These are phyloP conservation scores for Tridacna gigas DNA, from an alignment of 2,888 invertebrate genomes.

Conservation along the genomic window DNA sequence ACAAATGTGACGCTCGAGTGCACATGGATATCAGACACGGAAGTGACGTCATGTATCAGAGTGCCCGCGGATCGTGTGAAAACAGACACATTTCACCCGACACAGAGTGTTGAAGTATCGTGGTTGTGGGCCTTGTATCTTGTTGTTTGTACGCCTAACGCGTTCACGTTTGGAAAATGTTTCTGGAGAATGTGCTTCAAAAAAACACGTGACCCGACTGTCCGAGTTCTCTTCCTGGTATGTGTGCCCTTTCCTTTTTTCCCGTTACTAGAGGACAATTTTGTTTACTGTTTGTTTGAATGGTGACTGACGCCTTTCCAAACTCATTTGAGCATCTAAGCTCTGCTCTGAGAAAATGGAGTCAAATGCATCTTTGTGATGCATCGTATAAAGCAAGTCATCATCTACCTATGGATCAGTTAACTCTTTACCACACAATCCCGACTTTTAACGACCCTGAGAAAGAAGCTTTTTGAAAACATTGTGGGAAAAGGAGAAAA, in stretches of 20 bases:
- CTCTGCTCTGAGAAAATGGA: too few species aligned
- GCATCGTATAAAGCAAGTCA: too few species aligned
- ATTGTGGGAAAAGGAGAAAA: neutral
- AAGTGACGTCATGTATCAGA: slow-evolving; percentile 70
- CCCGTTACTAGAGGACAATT: too few species aligned
- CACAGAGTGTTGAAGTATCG: slow-evolving; percentile 76
- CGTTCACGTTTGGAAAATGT: slow-evolving; percentile 83
- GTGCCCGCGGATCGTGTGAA: slow-evolving; percentile 68
- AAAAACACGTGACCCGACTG: slow-evolving; percentile 74
- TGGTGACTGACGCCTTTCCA: too few species aligned
- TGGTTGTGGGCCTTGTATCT: slow-evolving; percentile 85
- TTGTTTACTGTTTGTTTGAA: too few species aligned
- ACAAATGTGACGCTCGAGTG: slow-evolving; percentile 75
- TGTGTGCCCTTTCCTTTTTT: slow-evolving; percentile 26
- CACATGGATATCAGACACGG: slow-evolving; percentile 55
- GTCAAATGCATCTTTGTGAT: too few species aligned
- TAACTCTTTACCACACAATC: too few species aligned
- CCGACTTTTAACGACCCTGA: too few species aligned
- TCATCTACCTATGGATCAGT: too few species aligned
- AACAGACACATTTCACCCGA: slow-evolving; percentile 64
- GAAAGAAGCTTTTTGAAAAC: neutral
- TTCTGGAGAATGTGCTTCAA: slow-evolving; percentile 85
- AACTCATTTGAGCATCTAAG: too few species aligned
- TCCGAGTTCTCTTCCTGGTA: slow-evolving; percentile 67
- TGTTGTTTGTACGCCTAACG: slow-evolving; percentile 83